Conservation (phyloP, 2,888 invertebrate species). For the Lamellibrachia satsuma region DNA sequence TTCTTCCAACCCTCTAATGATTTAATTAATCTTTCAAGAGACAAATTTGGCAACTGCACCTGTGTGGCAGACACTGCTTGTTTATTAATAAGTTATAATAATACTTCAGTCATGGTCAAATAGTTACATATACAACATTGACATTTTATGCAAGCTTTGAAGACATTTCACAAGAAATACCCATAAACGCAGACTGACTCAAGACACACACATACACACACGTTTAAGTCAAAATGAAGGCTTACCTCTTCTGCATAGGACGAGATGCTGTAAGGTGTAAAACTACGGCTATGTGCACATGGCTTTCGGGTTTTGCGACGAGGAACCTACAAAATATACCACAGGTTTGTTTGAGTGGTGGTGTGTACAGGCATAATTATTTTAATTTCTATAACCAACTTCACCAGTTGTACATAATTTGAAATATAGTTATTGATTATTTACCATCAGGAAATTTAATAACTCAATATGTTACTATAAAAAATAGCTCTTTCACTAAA, state of each 20-base stretch:
- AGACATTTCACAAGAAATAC: background rate
- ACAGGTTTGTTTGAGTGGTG: background rate
- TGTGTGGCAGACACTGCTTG: too few relatives aligned
- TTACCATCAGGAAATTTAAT: background rate
- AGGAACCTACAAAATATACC: background rate
- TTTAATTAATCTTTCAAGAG: too few relatives aligned
- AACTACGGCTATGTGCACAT: constrained; percentile 20
- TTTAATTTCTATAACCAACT: background rate
- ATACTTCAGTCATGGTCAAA: too few relatives aligned
- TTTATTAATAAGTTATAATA: too few relatives aligned
- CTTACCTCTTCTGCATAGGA: constrained; percentile 17
- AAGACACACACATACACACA: background rate
- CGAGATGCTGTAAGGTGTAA: constrained; percentile 17
- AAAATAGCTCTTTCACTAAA: background rate
- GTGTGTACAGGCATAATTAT: background rate
- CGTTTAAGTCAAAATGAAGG: background rate
- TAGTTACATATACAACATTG: background rate
- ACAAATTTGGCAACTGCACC: too few relatives aligned
- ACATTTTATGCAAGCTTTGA: background rate
- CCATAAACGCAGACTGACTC: background rate
- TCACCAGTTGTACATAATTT: background rate
- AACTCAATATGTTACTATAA: background rate
- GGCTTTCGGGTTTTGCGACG: constrained; percentile 18
- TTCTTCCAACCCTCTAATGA: too few relatives aligned
- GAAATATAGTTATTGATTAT: background rate